phyloP scores from a whole-genome alignment of 2,113 vertebrate species.

The Gallinago undulata region DNA sequence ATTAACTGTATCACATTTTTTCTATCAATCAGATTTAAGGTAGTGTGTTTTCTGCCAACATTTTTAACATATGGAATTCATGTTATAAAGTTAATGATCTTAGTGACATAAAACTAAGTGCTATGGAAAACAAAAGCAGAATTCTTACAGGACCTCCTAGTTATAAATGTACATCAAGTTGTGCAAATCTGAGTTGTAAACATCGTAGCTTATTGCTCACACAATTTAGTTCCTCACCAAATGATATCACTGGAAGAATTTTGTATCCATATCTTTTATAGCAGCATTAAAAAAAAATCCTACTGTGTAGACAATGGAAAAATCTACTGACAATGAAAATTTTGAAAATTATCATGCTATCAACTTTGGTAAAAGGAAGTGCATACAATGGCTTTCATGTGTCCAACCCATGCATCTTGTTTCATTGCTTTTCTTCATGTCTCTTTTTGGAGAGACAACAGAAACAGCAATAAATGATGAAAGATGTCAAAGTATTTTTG shows the following conservation, averaged over 20 bases:
- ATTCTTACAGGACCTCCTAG: not conserved
- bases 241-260: not conserved
- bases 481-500: not conserved
- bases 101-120: not conserved
- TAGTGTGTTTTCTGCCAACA: conserved; percentile 10
- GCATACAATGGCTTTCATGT: not conserved
- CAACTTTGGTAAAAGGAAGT: not conserved
- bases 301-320: not conserved
- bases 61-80: conserved; percentile 37
- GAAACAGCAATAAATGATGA: not conserved
- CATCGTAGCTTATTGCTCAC: not conserved
- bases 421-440: not conserved
- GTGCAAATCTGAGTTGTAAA: not conserved
- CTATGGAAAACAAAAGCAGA: conserved; percentile 23
- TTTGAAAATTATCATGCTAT: not conserved
- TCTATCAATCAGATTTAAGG: not conserved
- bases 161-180: not conserved
- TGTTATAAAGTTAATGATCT: conserved; percentile 16
- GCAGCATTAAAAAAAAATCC: not conserved
- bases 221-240: not conserved
- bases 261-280: not conserved
- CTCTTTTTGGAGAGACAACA: not conserved
- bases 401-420: not conserved
- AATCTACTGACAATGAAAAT: not conserved
- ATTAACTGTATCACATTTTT: conserved; percentile 26